These are phyloP conservation scores for Xestia ashworthii DNA, from an alignment of 2,888 invertebrate species.

Conservation along the genomic window DNA sequence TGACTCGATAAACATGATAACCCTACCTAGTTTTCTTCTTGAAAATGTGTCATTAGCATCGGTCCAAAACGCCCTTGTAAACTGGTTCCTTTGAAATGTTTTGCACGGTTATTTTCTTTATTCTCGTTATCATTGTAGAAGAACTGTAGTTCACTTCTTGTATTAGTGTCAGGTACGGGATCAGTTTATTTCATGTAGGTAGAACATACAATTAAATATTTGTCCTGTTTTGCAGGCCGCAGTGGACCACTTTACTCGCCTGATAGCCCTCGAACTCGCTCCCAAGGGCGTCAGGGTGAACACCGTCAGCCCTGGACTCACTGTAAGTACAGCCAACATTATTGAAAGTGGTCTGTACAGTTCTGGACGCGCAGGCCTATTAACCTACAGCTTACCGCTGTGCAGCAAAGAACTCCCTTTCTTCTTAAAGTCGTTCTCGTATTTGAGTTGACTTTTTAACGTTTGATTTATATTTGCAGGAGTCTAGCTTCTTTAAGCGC, in stretches of 20 bases:
- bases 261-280: conserved; percentile 92
- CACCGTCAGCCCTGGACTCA: conserved; percentile 94
- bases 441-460: background rate
- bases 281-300: conserved; percentile 92
- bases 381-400: background rate
- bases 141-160: background rate
- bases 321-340: conserved; percentile 74
- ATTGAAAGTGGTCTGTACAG: background rate
- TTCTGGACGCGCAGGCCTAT: background rate
- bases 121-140: background rate
- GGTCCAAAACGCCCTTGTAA: no score
- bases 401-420: background rate
- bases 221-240: background rate
- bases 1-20: no score
- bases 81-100: no score
- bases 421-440: background rate
- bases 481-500: conserved; percentile 60
- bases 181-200: background rate
- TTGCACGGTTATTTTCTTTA: no score
- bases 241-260: conserved; percentile 81
- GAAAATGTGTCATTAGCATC: no score
- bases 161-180: background rate
- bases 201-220: no score
- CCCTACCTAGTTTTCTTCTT: no score
- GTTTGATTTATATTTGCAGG: conserved; percentile 21